A percentile compares a stretch with the other conserved stretches of the same genome.
Conservation (phyloP, 2,888 invertebrate species). For the Mythimna pallens region DNA sequence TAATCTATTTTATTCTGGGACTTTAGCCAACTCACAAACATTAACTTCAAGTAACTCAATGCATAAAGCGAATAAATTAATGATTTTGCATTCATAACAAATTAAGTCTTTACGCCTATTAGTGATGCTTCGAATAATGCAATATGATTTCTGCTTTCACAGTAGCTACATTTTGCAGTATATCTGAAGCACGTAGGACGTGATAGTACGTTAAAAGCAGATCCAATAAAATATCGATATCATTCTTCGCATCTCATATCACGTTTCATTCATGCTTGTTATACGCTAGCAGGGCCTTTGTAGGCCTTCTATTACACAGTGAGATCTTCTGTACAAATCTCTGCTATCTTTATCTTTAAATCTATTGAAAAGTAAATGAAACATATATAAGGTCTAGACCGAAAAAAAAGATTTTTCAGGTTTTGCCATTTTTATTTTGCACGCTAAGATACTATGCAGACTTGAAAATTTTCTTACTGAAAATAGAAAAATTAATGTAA, state of each 20-base stretch:
- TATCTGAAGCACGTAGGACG: constrained; percentile 5
- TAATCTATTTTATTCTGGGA: constrained; percentile 59
- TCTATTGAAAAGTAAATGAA: not conserved
- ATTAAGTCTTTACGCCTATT: constrained; percentile 38
- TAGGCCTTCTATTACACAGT: constrained; percentile 18
- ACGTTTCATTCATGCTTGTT: constrained; percentile 75
- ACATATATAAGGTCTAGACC: not conserved
- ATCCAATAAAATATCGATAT: constrained; percentile 62
- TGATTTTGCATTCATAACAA: constrained; percentile 39
- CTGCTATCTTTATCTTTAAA: not conserved
- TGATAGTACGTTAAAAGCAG: constrained; percentile 21
- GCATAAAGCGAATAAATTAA: constrained; percentile 43
- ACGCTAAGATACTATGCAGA: not conserved
- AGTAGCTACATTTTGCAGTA: not conserved
- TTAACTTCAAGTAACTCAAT: constrained; percentile 50
- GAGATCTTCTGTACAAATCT: not conserved
- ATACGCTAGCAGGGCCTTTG: constrained; percentile 35
- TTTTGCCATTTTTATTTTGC: not conserved
- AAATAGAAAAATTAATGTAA: not conserved
- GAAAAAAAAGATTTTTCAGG: not conserved
- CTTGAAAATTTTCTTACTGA: not conserved
- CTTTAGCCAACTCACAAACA: constrained; percentile 55
- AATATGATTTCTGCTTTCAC: constrained; percentile 16
- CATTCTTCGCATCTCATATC: constrained; percentile 70
- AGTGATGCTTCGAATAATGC: constrained; percentile 27